A percentile compares a stretch with the other conserved stretches of the same genome.
Conservation (phyloP, 1,140 invertebrate genomes). For the Stegodyphus dumicola region DNA sequence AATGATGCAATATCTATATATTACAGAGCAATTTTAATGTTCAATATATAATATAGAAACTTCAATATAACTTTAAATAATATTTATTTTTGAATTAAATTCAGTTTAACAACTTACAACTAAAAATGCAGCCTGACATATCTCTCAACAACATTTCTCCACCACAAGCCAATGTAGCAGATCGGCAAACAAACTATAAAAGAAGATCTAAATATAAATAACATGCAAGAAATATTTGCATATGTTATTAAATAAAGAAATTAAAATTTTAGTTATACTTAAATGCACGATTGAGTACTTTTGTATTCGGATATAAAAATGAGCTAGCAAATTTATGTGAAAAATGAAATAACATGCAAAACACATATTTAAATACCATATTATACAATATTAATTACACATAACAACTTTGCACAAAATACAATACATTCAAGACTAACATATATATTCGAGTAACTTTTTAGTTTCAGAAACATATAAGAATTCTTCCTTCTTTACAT, state of each 20-base stretch:
- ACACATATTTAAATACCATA: too few species aligned
- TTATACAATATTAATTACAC: too few species aligned
- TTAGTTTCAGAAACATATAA: too few species aligned
- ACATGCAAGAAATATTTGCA: too few species aligned
- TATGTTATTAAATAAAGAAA: too few species aligned
- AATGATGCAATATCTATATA: too few species aligned
- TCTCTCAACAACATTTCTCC: conserved; percentile 78
- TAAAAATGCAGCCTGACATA: conserved; percentile 71
- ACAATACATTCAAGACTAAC: too few species aligned
- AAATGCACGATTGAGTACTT: background rate
- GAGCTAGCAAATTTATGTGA: background rate
- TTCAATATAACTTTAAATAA: too few species aligned
- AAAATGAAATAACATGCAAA: background rate
- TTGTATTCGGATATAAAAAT: background rate
- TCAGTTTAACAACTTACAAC: conserved; percentile 63
- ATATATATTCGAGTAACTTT: too few species aligned
- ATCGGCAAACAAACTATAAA: conserved; percentile 68
- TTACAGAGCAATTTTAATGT: background rate
- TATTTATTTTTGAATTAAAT: background rate
- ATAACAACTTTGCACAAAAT: too few species aligned
- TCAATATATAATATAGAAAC: background rate
- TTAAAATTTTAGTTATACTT: too few species aligned
- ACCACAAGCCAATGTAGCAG: conserved; percentile 77
- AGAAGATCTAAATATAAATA: background rate
- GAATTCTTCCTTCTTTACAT: too few species aligned